Evolutionary conservation across 30 jellyfish, hydroid and myxozoan genomes (phyloP).

Genomic region (Sanderia malayensis): DNA sequence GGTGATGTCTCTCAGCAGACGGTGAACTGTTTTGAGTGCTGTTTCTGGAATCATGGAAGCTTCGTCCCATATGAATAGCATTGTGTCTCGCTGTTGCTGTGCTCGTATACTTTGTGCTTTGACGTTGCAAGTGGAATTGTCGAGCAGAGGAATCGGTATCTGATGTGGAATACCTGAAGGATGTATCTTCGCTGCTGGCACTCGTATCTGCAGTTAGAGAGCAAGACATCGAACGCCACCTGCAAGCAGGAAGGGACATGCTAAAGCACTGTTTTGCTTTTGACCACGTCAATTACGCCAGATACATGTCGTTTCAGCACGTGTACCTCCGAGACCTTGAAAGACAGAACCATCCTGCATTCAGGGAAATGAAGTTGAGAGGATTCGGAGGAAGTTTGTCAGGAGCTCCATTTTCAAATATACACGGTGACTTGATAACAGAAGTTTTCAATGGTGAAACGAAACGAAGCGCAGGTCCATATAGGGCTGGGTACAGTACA

Average conservation of each 20-base stretch:
- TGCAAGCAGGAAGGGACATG: slow-evolving; percentile 37
- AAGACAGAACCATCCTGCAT: slow-evolving; percentile 12
- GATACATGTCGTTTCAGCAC: slow-evolving; percentile 52
- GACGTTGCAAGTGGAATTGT: too few relatives aligned
- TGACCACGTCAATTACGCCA: slow-evolving; percentile 35
- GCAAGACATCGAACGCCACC: slow-evolving; percentile 18
- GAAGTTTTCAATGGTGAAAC: slow-evolving; percentile 60
- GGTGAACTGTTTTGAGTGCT: too few relatives aligned
- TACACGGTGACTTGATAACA: slow-evolving; percentile 19
- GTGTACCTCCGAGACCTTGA: slow-evolving; percentile 25
- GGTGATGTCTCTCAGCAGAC: too few relatives aligned
- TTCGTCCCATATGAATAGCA: too few relatives aligned
- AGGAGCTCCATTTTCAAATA: slow-evolving; percentile 25
- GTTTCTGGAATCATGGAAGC: too few relatives aligned
- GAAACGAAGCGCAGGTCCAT: slow-evolving; percentile 45
- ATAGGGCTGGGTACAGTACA: slow-evolving; percentile 36
- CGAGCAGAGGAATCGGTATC: too few relatives aligned
- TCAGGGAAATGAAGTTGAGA: slow-evolving; percentile 11
- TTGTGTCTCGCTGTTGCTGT: too few relatives aligned
- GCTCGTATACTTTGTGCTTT: too few relatives aligned
- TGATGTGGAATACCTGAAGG: slow-evolving; percentile 24
- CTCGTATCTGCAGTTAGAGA: slow-evolving; percentile 26
- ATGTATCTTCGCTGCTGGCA: slow-evolving; percentile 35
- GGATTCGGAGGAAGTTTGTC: slow-evolving; percentile 56
- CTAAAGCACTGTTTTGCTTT: slow-evolving; percentile 32